phyloP scores from a whole-genome alignment of 2,797 vertebrate species.

The Nothura maculosa region DNA sequence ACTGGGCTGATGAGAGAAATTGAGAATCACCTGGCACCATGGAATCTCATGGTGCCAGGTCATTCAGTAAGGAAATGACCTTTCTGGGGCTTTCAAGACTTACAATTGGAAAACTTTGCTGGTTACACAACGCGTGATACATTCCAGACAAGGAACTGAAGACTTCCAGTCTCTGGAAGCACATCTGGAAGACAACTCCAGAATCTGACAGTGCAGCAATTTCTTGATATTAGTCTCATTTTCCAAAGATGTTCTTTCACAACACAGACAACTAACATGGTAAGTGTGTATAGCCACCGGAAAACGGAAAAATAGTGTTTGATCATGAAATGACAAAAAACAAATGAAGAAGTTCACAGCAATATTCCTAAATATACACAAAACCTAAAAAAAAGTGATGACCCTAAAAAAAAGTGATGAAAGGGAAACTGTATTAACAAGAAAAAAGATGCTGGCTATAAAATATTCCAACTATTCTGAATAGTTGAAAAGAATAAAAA shows the following conservation, averaged over 20 bases:
- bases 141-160: neutral
- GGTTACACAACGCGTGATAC: neutral
- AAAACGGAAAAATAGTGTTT: neutral
- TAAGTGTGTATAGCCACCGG: neutral
- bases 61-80: neutral
- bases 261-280: neutral
- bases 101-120: neutral
- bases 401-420: too few species aligned
- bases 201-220: neutral
- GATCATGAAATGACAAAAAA: neutral
- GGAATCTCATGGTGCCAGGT: neutral
- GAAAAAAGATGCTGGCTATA: neutral
- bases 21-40: too few species aligned
- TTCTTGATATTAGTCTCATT: neutral
- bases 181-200: neutral
- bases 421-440: neutral
- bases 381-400: too few species aligned
- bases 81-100: neutral
- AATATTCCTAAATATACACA: neutral
- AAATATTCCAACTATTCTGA: neutral
- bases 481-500: neutral
- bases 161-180: neutral
- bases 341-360: neutral
- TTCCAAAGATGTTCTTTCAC: neutral
- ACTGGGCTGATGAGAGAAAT: neutral